Evolutionary conservation across 2,113 vertebrate species (phyloP).

Genomic region (sheep (Ovis aries)): ARS-UI_Ramb_v3.0 NC_056056.1:6483501-6484000

Average conservation of each 20-base stretch:
- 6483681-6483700: neutral
- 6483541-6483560: neutral
- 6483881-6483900: neutral
- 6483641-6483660: neutral
- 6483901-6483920: neutral
- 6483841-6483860: neutral
- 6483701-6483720: neutral
- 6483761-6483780: neutral
- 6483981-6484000: neutral
- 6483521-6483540: neutral
- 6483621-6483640: neutral
- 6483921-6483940: neutral
- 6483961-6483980: fast-evolving
- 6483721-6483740: neutral
- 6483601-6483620: neutral
- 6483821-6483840: neutral
- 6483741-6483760: neutral
- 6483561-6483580: neutral
- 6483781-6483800: neutral
- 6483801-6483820: neutral
- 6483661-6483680: neutral
- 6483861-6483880: neutral
- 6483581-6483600: neutral
- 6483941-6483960: fast-evolving
- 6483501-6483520: neutral